These are phyloP conservation scores for Chrysopa pallens DNA, from an alignment of 1,140 invertebrate species.

Conservation along the genomic window DNA sequence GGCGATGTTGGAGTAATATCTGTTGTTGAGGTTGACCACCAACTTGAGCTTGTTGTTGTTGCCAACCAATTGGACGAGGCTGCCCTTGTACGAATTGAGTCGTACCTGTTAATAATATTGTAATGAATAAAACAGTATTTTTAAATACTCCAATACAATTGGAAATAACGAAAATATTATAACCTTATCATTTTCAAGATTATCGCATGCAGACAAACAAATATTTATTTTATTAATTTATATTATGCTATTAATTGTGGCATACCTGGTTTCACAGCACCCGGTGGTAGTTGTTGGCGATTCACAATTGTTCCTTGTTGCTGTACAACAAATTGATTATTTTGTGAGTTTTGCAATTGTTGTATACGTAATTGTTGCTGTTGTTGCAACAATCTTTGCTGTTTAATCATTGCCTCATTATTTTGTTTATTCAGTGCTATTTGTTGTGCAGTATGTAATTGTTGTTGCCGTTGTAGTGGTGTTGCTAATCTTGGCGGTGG, in stretches of 20 bases:
- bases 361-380: constrained; percentile 6
- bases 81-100: neutral
- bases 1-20: constrained; percentile 22
- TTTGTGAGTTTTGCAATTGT: neutral
- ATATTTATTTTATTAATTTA: constrained; percentile 1
- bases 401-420: constrained; percentile 3
- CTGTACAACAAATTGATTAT: neutral
- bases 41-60: constrained; percentile 4
- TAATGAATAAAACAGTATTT: no score
- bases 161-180: no score
- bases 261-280: neutral
- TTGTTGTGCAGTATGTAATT: constrained; percentile 9
- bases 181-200: no score
- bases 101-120: no score
- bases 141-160: no score
- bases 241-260: constrained; percentile 7
- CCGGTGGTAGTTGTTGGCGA: no score
- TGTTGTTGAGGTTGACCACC: constrained; percentile 24
- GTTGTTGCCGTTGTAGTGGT: constrained; percentile 4
- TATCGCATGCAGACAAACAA: no score
- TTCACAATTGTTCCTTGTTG: neutral
- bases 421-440: constrained; percentile 8
- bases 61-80: constrained; percentile 3
- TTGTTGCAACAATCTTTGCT: constrained; percentile 11
- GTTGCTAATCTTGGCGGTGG: no score